Base-by-base conservation (phyloP, 92 coral and sea anemone genomes). In the Parazoanthus atlanticus region DNA sequence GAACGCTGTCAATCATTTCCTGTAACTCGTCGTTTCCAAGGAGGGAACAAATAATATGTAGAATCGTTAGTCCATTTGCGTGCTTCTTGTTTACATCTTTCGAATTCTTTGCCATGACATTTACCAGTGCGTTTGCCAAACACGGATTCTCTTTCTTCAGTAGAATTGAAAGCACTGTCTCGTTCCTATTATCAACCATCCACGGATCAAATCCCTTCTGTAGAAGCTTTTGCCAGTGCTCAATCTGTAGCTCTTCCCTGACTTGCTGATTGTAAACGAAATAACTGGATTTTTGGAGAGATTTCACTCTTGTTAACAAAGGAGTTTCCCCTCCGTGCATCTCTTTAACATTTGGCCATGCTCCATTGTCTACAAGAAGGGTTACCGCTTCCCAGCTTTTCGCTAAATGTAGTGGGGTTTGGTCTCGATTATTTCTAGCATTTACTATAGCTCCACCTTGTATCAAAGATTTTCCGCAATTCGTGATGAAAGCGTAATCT, bases 61-160 rank as follows among this genome's bases (percentile, higher is more conserved):
- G 77, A 83, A 83, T 69, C 36, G 86, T 83, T 26, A 69, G 86
- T 83, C 86, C 86, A 83, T 83, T 83, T 26, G 78, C 66, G 86
- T 83, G 86, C 65, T 83, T 83, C 86, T 83, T 83, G 41, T 83
- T 83, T 29, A 83, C 65, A 41, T 67, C 40, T 69, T 83, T 41
- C 28, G 36, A 69, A 26, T 41, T 28, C 58, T 67, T 83, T 67
- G 73, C 23, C 6, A 83, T 21, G 30, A 40, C 34, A 25, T 43
- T 49, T 41, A 83, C 32, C 64, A 69, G 49, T n/a, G 86, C 31
- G 26, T 67, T 40, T 46, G 86, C 86, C n/a, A 83, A 69, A 40
- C 28, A 6, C 31, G 16, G 25, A 28, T 40, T 69, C 19, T 69
- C 43, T 31, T 40, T 69, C n/a, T 40, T 83, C 32, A 83, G 33